These are phyloP conservation scores for Pangasianodon hypophthalmus DNA, from an alignment of 2,113 vertebrate genomes.

Conservation along the genomic window DNA sequence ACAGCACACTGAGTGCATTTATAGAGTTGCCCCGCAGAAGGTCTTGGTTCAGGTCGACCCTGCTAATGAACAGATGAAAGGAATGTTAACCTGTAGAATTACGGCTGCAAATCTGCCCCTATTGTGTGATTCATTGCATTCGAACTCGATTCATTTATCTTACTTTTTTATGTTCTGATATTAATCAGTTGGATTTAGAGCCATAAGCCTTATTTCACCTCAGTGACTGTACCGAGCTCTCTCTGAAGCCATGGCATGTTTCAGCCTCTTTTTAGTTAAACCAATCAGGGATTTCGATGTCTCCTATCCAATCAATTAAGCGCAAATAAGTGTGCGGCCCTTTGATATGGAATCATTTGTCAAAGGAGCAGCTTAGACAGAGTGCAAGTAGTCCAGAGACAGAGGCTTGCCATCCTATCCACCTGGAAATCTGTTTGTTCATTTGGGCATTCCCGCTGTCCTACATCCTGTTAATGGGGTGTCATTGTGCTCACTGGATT, in stretches of 20 bases:
- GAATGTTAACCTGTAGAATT: constrained; percentile 53
- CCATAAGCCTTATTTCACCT: constrained; percentile 21
- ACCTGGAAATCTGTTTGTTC: constrained; percentile 71
- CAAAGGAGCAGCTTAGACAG: constrained; percentile 73
- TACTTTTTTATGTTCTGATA: constrained; percentile 48
- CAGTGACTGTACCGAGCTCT: constrained; percentile 46
- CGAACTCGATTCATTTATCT: constrained; percentile 45
- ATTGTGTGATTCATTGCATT: constrained; percentile 51
- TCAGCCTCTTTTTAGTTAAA: constrained; percentile 69
- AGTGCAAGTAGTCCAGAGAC: constrained; percentile 70
- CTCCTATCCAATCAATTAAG: constrained; percentile 79
- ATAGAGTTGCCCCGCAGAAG: constrained; percentile 44
- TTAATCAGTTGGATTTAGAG: constrained; percentile 45
- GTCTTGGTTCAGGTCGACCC: constrained; percentile 51
- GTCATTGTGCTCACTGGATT: constrained; percentile 69
- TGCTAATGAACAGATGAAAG: constrained; percentile 57
- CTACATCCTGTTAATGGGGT: constrained; percentile 68
- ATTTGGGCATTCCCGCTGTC: constrained; percentile 63
- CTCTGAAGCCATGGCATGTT: constrained; percentile 57
- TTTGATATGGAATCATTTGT: constrained; percentile 80
- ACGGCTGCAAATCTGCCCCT: constrained; percentile 45
- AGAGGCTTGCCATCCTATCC: constrained; percentile 66
- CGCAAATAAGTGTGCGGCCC: constrained; percentile 73
- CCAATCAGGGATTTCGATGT: constrained; percentile 77
- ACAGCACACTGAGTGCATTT: constrained; percentile 47